Evolutionary conservation across 2,113 vertebrate species (phyloP).

Genomic region (Menidia beryllina): DNA sequence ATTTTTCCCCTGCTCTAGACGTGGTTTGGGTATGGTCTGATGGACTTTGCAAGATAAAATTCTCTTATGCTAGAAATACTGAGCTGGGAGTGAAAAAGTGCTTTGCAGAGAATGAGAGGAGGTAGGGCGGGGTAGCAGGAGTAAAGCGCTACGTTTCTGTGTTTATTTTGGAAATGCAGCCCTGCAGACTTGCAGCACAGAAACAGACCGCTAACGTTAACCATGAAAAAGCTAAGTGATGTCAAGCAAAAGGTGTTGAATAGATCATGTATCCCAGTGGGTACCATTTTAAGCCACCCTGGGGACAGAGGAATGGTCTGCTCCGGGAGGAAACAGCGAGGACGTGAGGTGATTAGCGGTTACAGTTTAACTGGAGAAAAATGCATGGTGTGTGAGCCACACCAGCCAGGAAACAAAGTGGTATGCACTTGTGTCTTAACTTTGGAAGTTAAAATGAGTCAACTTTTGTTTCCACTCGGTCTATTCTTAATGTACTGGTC

Average conservation of each 20-base stretch:
- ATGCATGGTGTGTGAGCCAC: constrained; percentile 75
- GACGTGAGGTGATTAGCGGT: constrained; percentile 83
- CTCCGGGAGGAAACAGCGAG: constrained; percentile 77
- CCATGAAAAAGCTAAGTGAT: constrained; percentile 55
- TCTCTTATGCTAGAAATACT: constrained; percentile 61
- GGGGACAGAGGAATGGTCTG: constrained; percentile 64
- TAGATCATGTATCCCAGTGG: constrained; percentile 14
- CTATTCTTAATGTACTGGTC: constrained; percentile 37
- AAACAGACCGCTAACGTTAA: constrained; percentile 64
- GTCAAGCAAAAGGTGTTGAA: constrained; percentile 16
- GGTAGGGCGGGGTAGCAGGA: constrained; percentile 68
- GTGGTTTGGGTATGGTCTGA: constrained; percentile 63
- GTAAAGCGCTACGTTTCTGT: constrained; percentile 74
- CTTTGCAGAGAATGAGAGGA: constrained; percentile 60
- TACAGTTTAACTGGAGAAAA: constrained; percentile 84
- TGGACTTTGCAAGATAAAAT: constrained; percentile 36
- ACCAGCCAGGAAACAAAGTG: constrained; percentile 62
- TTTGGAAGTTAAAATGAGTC: constrained; percentile 59
- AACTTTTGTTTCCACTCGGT: constrained; percentile 53
- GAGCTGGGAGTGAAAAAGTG: constrained; percentile 50
- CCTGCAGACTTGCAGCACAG: constrained; percentile 58
- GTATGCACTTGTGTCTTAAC: constrained; percentile 64
- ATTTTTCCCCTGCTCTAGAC: constrained; percentile 54
- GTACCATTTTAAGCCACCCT: constrained; percentile 54
- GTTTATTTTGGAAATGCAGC: constrained; percentile 81